phyloP scores from a whole-genome alignment of 2,888 invertebrate genomes.

The Synergus umbraculus region DNA sequence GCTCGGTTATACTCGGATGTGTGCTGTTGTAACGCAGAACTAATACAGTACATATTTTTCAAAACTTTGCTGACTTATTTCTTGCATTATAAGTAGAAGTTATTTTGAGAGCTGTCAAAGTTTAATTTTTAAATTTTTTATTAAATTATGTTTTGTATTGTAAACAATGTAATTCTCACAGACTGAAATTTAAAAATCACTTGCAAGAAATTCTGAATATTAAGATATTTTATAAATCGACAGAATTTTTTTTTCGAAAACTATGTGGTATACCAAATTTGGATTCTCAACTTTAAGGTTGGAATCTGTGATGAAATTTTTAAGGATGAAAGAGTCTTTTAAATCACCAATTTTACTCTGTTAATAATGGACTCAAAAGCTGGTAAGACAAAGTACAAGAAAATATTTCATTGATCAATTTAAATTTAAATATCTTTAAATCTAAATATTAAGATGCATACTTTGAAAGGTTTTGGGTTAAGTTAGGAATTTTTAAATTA shows the following conservation, averaged over 20 bases:
- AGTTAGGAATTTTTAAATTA: background rate
- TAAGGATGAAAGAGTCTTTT: slow-evolving; percentile 1
- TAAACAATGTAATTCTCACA: background rate
- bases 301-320: background rate
- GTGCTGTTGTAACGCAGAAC: too few relatives aligned
- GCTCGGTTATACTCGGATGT: too few relatives aligned
- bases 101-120: background rate
- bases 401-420: background rate
- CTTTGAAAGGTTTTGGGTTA: background rate
- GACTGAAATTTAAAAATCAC: background rate
- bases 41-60: too few relatives aligned
- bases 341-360: background rate
- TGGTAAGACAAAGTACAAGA: background rate
- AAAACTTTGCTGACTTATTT: too few relatives aligned
- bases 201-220: background rate
- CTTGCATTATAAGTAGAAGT: background rate
- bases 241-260: background rate
- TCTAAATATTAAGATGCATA: background rate
- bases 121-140: background rate
- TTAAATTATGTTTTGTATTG: background rate
- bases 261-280: background rate
- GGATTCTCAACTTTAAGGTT: slow-evolving; percentile 29
- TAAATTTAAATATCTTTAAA: too few relatives aligned
- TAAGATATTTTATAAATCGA: background rate
- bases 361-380: slow-evolving; percentile 4